A percentile compares a stretch with the other conserved stretches of the same genome.
Conservation (phyloP, 2,113 vertebrate species). For the Oxyura jamaicensis region DNA sequence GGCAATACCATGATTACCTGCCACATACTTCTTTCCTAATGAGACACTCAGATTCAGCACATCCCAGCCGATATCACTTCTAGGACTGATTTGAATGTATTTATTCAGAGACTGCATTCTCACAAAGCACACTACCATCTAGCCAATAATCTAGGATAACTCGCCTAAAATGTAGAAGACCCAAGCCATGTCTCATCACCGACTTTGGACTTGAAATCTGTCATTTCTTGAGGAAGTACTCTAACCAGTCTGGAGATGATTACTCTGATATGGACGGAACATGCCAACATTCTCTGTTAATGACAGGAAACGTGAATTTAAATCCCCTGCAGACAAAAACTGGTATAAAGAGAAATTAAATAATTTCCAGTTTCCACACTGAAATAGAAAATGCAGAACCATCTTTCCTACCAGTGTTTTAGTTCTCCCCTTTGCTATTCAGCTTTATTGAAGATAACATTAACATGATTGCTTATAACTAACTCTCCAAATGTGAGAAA, state of each 20-base stretch:
- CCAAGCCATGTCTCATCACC: not conserved
- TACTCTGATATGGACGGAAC: not conserved
- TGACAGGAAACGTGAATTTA: not conserved
- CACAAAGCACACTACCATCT: not conserved
- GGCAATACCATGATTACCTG: not conserved
- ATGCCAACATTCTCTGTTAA: not conserved
- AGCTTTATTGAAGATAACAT: not conserved
- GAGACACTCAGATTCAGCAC: not conserved
- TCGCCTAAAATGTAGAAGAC: not conserved
- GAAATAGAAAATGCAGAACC: not conserved
- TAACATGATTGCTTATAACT: rapidly evolving
- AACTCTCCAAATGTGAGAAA: not conserved
- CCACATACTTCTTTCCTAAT: not conserved
- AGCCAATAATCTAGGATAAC: not conserved
- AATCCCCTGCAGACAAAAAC: not conserved
- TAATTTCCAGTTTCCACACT: not conserved
- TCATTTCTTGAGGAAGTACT: not conserved
- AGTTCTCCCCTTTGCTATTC: not conserved
- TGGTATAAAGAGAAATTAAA: not conserved
- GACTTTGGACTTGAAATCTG: not conserved
- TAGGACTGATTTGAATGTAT: not conserved
- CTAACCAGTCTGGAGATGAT: rapidly evolving
- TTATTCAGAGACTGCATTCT: not conserved
- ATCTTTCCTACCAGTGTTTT: not conserved
- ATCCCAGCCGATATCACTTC: not conserved